These are phyloP conservation scores for Heliconius aoede DNA, from an alignment of 2,888 invertebrate genomes.

Conservation along the genomic window DNA sequence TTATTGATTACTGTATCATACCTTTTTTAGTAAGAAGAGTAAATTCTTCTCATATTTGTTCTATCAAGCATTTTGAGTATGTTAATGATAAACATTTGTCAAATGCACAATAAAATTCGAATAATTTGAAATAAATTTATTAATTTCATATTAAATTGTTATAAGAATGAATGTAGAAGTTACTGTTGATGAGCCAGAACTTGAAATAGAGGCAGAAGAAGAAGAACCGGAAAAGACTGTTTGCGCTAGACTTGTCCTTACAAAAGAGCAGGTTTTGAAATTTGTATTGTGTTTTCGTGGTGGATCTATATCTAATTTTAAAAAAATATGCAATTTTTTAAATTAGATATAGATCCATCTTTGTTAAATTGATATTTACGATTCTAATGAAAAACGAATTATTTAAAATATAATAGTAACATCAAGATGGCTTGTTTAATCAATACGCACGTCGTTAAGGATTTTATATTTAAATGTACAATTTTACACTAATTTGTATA, in stretches of 20 bases:
- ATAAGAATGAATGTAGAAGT: slow-evolving; percentile 48
- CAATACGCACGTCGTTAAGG: slow-evolving; percentile 30
- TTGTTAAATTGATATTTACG: no score
- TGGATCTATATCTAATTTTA: no score
- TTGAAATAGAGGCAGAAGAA: slow-evolving; percentile 51
- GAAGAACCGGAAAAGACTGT: slow-evolving; percentile 65
- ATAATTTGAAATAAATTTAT: not conserved
- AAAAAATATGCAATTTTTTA: no score
- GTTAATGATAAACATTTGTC: not conserved
- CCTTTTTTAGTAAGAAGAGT: not conserved
- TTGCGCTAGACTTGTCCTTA: slow-evolving; percentile 62
- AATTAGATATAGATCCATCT: no score
- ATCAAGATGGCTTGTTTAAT: slow-evolving; percentile 46
- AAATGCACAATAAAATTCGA: not conserved
- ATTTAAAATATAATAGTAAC: slow-evolving; percentile 6
- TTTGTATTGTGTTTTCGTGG: no score
- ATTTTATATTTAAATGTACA: not conserved
- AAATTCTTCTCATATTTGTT: not conserved
- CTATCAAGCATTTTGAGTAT: not conserved
- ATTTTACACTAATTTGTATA: no score
- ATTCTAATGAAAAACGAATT: not conserved
- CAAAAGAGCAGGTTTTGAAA: slow-evolving; percentile 66
- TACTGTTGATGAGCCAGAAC: slow-evolving; percentile 42
- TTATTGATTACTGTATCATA: not conserved
- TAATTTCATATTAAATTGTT: slow-evolving; percentile 22